Evolutionary conservation across 2,797 vertebrate species (phyloP).

Genomic region (Neosilurus mollespiculum): DNA sequence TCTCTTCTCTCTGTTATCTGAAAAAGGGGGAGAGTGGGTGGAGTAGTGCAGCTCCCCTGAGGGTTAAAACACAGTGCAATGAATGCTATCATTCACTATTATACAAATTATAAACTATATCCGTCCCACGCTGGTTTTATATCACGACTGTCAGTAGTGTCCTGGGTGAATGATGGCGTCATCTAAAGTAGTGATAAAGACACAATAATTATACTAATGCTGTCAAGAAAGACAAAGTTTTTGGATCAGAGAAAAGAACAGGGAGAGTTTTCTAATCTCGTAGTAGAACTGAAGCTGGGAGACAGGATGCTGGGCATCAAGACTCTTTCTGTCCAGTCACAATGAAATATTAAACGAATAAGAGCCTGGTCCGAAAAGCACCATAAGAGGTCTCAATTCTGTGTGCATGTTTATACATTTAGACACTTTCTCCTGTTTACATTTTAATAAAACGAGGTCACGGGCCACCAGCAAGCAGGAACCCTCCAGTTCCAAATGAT

Average conservation of each 20-base stretch:
- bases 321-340: background rate
- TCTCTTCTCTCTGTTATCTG: background rate
- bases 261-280: too few species aligned
- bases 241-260: too few species aligned
- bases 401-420: background rate
- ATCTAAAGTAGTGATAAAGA: too few species aligned
- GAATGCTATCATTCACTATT: background rate
- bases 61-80: background rate
- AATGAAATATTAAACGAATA: background rate
- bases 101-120: background rate
- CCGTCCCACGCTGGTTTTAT: too few species aligned
- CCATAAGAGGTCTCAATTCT: background rate
- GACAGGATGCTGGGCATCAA: too few species aligned
- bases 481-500: background rate
- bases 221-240: too few species aligned
- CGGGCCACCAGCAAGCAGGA: background rate
- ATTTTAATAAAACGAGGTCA: background rate
- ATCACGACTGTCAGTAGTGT: too few species aligned
- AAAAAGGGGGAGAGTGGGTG: background rate
- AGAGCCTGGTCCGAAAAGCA: background rate
- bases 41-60: background rate
- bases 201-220: too few species aligned
- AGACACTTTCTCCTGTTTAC: background rate
- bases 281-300: too few species aligned
- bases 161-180: too few species aligned